phyloP scores from a whole-genome alignment of 2,888 invertebrate genomes.

The Sabellastarte sp. region DNA sequence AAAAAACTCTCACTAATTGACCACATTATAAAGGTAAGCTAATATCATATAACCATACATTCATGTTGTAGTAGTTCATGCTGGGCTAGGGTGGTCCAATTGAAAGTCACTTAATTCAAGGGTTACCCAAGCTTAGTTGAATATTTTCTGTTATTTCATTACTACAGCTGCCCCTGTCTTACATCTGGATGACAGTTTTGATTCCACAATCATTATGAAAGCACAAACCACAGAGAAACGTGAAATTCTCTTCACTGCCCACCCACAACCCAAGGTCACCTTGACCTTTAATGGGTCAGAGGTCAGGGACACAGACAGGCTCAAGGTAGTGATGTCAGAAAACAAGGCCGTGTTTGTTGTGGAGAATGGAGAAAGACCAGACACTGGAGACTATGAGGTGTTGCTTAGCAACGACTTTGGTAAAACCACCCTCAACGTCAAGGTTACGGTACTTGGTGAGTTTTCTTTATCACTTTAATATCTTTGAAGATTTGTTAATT shows the following conservation, averaged over 20 bases:
- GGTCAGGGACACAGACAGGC: conserved; percentile 21
- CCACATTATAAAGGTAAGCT: too few species aligned
- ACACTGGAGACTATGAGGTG: conserved; percentile 30
- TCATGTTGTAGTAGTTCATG: too few species aligned
- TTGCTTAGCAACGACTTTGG: conserved; percentile 34
- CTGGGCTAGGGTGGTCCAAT: too few species aligned
- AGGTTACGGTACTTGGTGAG: conserved; percentile 62
- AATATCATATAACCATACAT: too few species aligned
- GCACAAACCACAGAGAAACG: conserved; percentile 28
- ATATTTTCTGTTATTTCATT: not conserved
- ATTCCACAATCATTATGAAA: conserved; percentile 28
- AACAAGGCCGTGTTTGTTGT: conserved; percentile 17
- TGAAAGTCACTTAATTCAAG: too few species aligned
- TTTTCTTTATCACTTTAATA: conserved; percentile 1
- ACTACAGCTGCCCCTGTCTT: conserved; percentile 28
- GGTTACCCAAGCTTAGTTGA: too few species aligned
- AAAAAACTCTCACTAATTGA: too few species aligned
- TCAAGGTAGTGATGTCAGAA: conserved; percentile 7
- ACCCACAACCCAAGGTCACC: conserved; percentile 26
- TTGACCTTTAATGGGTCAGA: conserved; percentile 25
- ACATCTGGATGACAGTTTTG: conserved; percentile 26
- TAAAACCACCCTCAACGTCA: conserved; percentile 47
- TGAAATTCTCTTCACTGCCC: conserved; percentile 31
- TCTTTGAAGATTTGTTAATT: too few species aligned
- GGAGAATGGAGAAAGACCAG: conserved; percentile 22